Percentiles rank a stretch among this genome's conserved stretches.
Evolutionary conservation across 2,888 invertebrate species (phyloP).

Genomic region (Caenorhabditis wallacei): DNA sequence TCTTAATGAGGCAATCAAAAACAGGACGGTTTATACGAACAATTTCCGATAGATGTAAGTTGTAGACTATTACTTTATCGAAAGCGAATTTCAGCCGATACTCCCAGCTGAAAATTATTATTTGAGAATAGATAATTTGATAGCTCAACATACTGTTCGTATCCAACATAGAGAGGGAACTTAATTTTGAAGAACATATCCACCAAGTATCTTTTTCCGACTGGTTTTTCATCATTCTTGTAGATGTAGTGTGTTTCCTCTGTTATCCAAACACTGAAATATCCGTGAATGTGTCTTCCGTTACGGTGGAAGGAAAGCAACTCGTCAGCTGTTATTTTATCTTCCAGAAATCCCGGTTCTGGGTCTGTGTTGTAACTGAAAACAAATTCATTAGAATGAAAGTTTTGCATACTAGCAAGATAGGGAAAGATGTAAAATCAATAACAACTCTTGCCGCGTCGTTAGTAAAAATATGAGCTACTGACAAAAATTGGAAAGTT

Average conservation of each 20-base stretch:
- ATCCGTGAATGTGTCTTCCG: conserved; percentile 62
- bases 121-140: background rate
- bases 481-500: too few relatives aligned
- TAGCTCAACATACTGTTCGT: conserved; percentile 12
- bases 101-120: conserved; percentile 46
- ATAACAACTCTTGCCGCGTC: too few relatives aligned
- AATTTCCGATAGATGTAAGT: conserved; percentile 39
- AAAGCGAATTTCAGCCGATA: conserved; percentile 19
- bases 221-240: background rate
- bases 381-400: background rate
- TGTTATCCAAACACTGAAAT: conserved; percentile 24
- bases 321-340: background rate
- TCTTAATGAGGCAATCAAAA: conserved; percentile 6
- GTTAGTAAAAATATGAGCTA: too few relatives aligned
- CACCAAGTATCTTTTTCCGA: conserved; percentile 30
- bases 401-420: background rate
- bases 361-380: conserved; percentile 26
- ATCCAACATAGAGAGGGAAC: conserved; percentile 37
- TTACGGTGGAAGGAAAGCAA: conserved; percentile 23
- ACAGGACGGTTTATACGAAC: conserved; percentile 17
- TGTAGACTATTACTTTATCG: conserved; percentile 21
- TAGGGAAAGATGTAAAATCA: too few relatives aligned
- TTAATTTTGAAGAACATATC: conserved; percentile 33
- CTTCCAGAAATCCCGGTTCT: background rate
- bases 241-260: background rate